A percentile compares a stretch with the other conserved stretches of the same genome.
phyloP scores from a whole-genome alignment of 30 jellyfish, hydroid and myxozoan species.

The Calvadosia cruxmelitensis region DNA sequence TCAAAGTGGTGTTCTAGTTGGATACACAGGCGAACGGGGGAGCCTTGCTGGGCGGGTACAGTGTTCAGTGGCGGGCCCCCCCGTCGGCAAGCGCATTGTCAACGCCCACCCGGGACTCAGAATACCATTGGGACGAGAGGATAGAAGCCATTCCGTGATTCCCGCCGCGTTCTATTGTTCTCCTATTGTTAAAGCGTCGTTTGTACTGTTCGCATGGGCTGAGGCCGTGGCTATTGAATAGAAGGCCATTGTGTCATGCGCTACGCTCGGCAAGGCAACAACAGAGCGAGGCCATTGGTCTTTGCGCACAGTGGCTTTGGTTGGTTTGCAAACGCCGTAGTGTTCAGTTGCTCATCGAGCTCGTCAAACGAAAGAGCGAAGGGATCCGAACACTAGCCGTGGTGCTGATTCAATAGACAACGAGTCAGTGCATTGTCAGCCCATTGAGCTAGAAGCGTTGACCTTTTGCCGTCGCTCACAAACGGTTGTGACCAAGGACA shows the following conservation, averaged over 20 bases:
- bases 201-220: neutral
- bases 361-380: neutral
- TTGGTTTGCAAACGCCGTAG: neutral
- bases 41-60: no score
- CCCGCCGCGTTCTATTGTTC: constrained; percentile 7
- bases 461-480: constrained; percentile 71
- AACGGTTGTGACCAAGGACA: constrained; percentile 45
- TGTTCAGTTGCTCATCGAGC: neutral
- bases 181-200: neutral
- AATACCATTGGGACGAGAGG: constrained; percentile 33
- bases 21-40: no score
- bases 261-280: constrained; percentile 1
- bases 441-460: constrained; percentile 34
- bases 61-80: no score
- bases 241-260: neutral
- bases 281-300: no score
- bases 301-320: neutral
- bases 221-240: neutral
- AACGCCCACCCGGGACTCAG: constrained; percentile 22
- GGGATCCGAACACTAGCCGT: neutral
- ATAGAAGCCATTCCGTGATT: constrained; percentile 32
- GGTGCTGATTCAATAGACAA: neutral
- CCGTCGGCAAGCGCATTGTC: constrained; percentile 35
- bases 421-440: neutral
- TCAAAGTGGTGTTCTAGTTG: no score